Evolutionary conservation across 1,140 invertebrate genomes (phyloP).

Genomic region (Chrysoperla carnea): DNA sequence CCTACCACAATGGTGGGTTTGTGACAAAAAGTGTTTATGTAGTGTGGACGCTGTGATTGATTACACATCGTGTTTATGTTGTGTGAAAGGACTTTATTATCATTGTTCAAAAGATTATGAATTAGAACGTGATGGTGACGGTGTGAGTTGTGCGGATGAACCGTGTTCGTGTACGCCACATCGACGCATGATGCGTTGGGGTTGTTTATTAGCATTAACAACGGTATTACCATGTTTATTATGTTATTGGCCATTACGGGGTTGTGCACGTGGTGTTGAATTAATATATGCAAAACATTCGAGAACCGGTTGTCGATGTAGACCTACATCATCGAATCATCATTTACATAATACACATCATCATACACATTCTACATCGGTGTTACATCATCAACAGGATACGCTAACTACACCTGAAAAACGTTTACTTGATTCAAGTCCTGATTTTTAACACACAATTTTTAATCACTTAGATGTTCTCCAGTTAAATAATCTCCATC

Average conservation of each 20-base stretch:
- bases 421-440: conserved; percentile 30
- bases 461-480: neutral
- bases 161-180: conserved; percentile 69
- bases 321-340: conserved; percentile 18
- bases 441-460: conserved; percentile 24
- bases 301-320: conserved; percentile 35
- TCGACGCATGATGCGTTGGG: conserved; percentile 54
- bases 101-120: conserved; percentile 55
- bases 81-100: conserved; percentile 82
- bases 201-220: conserved; percentile 62
- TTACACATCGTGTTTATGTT: conserved; percentile 81
- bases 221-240: conserved; percentile 72
- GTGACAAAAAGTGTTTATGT: conserved; percentile 68
- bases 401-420: conserved; percentile 33
- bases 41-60: conserved; percentile 73
- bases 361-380: conserved; percentile 16
- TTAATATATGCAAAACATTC: conserved; percentile 62
- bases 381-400: conserved; percentile 19
- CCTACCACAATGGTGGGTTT: conserved; percentile 74
- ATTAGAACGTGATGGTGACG: conserved; percentile 39
- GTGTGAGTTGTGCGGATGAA: conserved; percentile 56
- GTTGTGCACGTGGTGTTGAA: conserved; percentile 59
- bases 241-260: conserved; percentile 81
- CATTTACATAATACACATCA: conserved; percentile 23
- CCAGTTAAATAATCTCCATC: too few relatives aligned